Base-by-base conservation (phyloP, 2,113 vertebrate genomes). In the Nycticryphes semicollaris region DNA sequence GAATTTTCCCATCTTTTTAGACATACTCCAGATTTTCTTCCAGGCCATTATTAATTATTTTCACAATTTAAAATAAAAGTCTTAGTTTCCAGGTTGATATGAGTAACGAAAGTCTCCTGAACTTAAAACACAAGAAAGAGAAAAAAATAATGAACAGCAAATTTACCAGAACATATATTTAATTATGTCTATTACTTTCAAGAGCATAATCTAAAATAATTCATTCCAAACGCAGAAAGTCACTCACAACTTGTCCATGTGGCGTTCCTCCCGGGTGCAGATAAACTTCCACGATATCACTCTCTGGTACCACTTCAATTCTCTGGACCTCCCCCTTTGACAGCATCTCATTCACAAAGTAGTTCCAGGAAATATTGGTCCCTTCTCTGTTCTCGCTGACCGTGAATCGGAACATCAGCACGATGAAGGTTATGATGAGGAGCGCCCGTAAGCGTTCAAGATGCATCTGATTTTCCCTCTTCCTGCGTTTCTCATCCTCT, bases 261-360 rank as follows among this genome's bases (percentile, higher is more conserved):
- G 99, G 98, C 47, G 99, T 98, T 0, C 99, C 99, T 39, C 99
- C 99, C 0, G 99, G 98, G 66, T 99, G 98, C 93, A 99, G 98
- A 75, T 98, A 98, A 67, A 99, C 98, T 80, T 99, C 98, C 53
- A 99, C 99, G 7, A 99, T 98, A 69, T 99, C 99, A 1, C 98
- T 99, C 97, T 99, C 99, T 0, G 99, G 99, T 18, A 99, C 98
- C 80, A 99, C 99, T 87, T 99, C 99, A 5, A 99, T 98, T 2
- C 98, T 98, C 37, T 99, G 98, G 81, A 99, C 99, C 97, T 99
- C 99, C 14, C 99, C 99, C 94, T 99, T 99, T 4, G 99, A 98
- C 97, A 99, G 96, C 99, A 99, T 99, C 98, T 99, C 99, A 0
- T 98, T 98, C 68, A 99, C 98, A 95, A 99, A 99, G 96, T 99